phyloP scores from a whole-genome alignment of 2,113 vertebrate species.

The Australoheros scitulus region DNA sequence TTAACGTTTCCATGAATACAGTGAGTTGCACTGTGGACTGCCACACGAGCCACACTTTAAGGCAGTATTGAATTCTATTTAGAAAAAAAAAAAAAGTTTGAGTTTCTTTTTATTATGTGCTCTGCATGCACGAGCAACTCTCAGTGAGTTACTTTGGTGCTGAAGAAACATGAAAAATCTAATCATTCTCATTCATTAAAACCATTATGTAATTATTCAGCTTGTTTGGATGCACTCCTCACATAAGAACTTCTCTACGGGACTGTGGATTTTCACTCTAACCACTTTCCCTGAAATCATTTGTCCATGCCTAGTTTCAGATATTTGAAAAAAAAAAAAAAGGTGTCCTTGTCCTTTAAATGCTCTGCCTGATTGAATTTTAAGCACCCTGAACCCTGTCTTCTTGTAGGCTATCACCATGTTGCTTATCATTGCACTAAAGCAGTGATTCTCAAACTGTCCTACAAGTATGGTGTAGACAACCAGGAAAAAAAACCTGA shows the following conservation, averaged over 20 bases:
- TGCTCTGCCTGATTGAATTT: not conserved
- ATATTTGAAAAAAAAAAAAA: not conserved
- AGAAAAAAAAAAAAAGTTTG: not conserved
- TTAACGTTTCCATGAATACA: not conserved
- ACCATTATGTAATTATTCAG: not conserved
- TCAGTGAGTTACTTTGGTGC: not conserved
- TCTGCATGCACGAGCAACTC: not conserved
- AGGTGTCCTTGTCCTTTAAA: not conserved
- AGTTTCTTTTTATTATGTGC: not conserved
- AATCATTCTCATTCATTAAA: not conserved
- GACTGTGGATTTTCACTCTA: no score
- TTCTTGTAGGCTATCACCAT: not conserved
- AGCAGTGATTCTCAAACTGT: no score
- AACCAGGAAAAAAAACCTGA: no score
- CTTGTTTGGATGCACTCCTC: not conserved
- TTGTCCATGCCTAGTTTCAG: not conserved
- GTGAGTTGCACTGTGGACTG: not conserved
- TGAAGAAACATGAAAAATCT: not conserved
- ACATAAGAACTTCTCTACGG: not conserved
- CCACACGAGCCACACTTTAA: not conserved
- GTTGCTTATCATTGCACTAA: not conserved
- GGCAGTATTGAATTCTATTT: not conserved
- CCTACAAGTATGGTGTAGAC: no score
- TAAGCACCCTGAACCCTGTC: not conserved
- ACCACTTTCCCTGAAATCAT: not conserved